Evolutionary conservation across 2,888 invertebrate species (phyloP).

Genomic region (Stenchaetothrips biformis): DNA sequence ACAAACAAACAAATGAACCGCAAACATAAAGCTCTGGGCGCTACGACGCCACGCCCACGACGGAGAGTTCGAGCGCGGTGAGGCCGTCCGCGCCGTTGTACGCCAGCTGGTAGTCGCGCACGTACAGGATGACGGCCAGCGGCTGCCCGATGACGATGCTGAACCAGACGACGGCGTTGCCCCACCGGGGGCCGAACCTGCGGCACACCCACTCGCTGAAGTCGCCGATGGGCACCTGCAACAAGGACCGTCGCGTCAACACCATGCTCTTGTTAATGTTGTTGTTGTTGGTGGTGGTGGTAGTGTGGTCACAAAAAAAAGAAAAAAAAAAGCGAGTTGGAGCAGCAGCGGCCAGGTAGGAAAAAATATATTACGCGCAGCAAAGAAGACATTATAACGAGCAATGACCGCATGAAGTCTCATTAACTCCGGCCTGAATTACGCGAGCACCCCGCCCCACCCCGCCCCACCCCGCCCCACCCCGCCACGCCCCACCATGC

Average conservation of each 20-base stretch:
- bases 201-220: neutral
- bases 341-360: neutral
- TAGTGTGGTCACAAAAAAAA: too few species aligned
- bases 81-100: neutral
- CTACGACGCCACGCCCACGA: too few species aligned
- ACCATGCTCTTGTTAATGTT: neutral
- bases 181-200: neutral
- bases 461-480: too few species aligned
- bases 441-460: neutral
- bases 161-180: constrained; percentile 10
- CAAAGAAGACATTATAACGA: constrained; percentile 12
- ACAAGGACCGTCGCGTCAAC: too few species aligned
- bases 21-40: too few species aligned
- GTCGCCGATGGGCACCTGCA: neutral
- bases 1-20: too few species aligned
- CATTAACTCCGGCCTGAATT: constrained; percentile 19
- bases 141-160: neutral
- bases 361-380: neutral
- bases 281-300: too few species aligned
- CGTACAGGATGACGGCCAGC: neutral
- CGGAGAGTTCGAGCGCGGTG: neutral
- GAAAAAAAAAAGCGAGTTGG: too few species aligned
- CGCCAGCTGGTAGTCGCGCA: neutral
- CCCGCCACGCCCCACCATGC: too few species aligned
- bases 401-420: constrained; percentile 20